phyloP scores from a whole-genome alignment of 2,113 vertebrate species.

The Copsychus sechellarum region DNA sequence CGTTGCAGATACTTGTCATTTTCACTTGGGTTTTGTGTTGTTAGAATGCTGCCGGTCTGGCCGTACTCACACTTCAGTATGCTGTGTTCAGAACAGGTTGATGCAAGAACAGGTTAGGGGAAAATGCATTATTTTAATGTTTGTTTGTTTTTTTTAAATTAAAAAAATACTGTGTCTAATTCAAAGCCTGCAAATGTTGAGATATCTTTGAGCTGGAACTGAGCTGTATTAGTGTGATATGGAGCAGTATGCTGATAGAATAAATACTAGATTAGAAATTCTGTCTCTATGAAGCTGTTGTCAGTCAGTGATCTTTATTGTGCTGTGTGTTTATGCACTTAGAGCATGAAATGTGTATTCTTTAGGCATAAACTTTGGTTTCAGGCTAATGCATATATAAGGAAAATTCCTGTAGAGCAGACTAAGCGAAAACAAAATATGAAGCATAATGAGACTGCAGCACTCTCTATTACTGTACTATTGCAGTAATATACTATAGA shows the following conservation, averaged over 20 bases:
- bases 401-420: neutral
- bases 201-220: neutral
- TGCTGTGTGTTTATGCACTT: neutral
- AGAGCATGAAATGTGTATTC: neutral
- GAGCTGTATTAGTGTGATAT: rapidly evolving
- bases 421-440: neutral
- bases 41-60: neutral
- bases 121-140: neutral
- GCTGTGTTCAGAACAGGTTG: neutral
- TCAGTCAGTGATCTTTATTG: neutral
- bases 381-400: neutral
- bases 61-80: neutral
- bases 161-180: neutral
- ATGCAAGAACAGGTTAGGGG: neutral
- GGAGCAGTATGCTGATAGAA: neutral
- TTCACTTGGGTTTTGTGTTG: neutral
- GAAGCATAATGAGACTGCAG: neutral
- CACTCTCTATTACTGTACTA: neutral
- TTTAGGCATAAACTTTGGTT: neutral
- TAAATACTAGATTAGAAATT: neutral
- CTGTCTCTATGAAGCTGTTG: neutral
- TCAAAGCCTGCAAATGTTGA: neutral
- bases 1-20: neutral
- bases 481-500: neutral
- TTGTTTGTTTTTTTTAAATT: neutral